phyloP scores from a whole-genome alignment of 2,797 vertebrate genomes.

The Sebastes taczanowskii region DNA sequence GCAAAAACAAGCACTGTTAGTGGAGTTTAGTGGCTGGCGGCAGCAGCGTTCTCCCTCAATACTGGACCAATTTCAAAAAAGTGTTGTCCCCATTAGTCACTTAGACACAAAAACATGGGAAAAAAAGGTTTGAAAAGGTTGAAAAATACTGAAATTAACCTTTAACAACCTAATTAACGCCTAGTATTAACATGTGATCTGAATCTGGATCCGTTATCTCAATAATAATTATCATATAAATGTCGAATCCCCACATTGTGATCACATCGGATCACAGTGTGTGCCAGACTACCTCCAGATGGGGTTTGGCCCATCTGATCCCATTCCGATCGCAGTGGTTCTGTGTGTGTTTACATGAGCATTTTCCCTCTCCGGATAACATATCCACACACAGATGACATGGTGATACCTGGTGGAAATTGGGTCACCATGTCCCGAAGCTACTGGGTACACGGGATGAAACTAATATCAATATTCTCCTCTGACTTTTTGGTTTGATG shows the following conservation, averaged over 20 bases:
- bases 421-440: conserved; percentile 8
- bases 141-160: too few relatives aligned
- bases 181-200: neutral
- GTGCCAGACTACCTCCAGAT: neutral
- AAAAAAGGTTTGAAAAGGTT: too few relatives aligned
- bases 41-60: too few relatives aligned
- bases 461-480: neutral
- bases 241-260: neutral
- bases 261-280: neutral
- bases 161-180: neutral
- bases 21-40: rapidly evolving
- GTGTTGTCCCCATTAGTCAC: too few relatives aligned
- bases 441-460: neutral
- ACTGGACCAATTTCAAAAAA: too few relatives aligned
- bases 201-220: neutral
- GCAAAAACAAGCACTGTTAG: too few relatives aligned
- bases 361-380: neutral
- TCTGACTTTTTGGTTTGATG: neutral
- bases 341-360: neutral
- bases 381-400: neutral
- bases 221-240: neutral
- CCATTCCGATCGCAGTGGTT: neutral
- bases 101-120: too few relatives aligned
- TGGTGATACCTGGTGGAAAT: conserved; percentile 10
- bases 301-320: neutral